Conservation (phyloP, 2,888 invertebrate species). For the Gortyna flavago region DNA sequence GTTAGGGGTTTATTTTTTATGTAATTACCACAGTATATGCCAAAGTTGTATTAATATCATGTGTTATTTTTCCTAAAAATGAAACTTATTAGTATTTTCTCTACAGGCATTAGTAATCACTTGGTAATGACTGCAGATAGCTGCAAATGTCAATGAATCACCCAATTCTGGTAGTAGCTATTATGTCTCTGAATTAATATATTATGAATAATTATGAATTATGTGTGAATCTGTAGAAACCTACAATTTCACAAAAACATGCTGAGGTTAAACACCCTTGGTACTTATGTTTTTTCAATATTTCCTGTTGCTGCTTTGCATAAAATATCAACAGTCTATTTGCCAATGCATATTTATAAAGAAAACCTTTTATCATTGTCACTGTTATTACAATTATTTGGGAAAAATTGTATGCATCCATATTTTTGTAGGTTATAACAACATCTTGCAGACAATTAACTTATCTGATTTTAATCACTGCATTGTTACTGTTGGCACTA, state of each 20-base stretch:
- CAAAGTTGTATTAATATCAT: neutral
- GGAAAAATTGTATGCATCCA: neutral
- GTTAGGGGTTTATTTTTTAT: neutral
- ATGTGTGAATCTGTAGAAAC: too few relatives aligned
- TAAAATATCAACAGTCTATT: neutral
- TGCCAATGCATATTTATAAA: neutral
- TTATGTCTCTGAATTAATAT: too few relatives aligned
- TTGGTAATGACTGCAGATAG: neutral
- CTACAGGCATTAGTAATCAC: neutral
- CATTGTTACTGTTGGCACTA: neutral
- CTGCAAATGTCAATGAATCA: neutral
- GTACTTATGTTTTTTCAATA: neutral
- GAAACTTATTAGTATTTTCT: conserved; percentile 10
- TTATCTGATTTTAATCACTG: neutral
- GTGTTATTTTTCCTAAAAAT: conserved; percentile 4
- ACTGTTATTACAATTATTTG: neutral
- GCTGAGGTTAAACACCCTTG: neutral
- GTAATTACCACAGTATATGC: neutral
- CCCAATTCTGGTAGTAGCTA: neutral
- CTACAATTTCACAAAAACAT: too few relatives aligned
- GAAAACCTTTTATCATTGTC: neutral
- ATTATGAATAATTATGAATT: too few relatives aligned
- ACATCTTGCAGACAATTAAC: neutral
- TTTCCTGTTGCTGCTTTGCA: neutral
- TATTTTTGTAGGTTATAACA: neutral